Percentiles rank a stretch among this genome's conserved stretches.
These are phyloP conservation scores for Limnothrissa miodon DNA, from an alignment of 2,113 vertebrate genomes.

Conservation along the genomic window DNA sequence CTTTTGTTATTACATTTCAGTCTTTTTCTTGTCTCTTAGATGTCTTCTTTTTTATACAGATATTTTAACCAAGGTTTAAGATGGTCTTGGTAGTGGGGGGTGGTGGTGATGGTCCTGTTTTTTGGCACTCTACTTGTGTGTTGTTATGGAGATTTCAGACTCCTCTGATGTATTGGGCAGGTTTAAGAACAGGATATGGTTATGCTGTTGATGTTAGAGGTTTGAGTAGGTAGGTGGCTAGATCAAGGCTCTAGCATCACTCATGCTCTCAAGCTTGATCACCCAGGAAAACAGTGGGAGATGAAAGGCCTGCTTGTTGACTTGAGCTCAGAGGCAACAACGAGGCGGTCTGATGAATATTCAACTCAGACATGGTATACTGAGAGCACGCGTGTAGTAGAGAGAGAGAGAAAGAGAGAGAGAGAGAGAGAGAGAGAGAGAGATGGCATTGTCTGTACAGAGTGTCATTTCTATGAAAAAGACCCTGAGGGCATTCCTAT, in stretches of 20 bases:
- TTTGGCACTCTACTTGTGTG: not conserved
- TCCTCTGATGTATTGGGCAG: not conserved
- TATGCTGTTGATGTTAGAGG: not conserved
- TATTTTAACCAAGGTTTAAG: not conserved
- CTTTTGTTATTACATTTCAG: not conserved
- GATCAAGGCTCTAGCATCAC: conserved; percentile 30
- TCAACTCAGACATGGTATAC: not conserved
- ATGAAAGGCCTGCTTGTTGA: conserved; percentile 41
- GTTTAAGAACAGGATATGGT: not conserved
- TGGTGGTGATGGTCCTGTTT: not conserved
- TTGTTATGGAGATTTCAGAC: not conserved
- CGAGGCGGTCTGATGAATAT: conserved; percentile 30
- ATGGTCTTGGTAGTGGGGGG: not conserved
- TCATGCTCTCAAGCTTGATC: conserved; percentile 28
- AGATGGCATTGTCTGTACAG: not conserved
- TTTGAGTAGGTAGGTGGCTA: conserved; percentile 17
- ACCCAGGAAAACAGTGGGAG: conserved; percentile 30
- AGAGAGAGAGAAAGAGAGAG: conserved; percentile 16
- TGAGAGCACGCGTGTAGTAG: not conserved
- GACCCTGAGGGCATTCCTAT: not conserved
- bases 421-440: not conserved
- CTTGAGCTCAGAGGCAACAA: conserved; percentile 36
- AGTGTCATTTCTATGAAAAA: conserved; percentile 2
- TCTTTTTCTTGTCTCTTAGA: too few relatives aligned
- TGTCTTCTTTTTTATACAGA: not conserved